Conservation (phyloP, 2,113 vertebrate species). For the Tricholaema leucomelas region DNA sequence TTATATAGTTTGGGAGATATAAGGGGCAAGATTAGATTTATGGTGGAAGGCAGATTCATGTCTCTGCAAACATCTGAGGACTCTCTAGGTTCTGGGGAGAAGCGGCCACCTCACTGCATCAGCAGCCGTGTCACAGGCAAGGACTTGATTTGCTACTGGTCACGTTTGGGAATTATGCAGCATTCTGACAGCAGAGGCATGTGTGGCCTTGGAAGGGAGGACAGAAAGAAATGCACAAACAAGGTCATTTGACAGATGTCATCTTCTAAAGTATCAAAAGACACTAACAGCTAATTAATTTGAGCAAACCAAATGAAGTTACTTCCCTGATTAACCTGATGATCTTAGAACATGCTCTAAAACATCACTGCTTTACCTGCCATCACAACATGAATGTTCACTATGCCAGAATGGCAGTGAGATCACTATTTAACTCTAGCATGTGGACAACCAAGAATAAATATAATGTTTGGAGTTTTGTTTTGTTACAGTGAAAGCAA, state of each 20-base stretch:
- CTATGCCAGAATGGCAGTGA: background rate
- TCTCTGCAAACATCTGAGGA: background rate
- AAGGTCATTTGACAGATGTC: background rate
- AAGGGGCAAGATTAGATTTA: background rate
- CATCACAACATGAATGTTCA: background rate
- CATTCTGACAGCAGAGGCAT: background rate
- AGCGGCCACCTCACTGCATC: background rate
- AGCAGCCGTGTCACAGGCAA: accelerated
- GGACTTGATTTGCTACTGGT: background rate
- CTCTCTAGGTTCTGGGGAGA: background rate
- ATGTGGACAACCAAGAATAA: background rate
- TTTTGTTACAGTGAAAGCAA: conserved; percentile 3
- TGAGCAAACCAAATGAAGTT: background rate
- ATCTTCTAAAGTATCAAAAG: background rate
- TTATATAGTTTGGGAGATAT: background rate
- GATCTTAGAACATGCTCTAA: background rate
- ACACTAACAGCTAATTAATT: background rate
- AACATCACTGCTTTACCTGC: background rate
- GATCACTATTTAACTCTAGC: background rate
- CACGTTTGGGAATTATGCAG: background rate
- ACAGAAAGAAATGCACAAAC: background rate
- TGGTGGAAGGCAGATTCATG: background rate
- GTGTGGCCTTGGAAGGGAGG: accelerated
- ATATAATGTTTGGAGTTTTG: background rate
- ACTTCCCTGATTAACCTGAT: background rate